These are phyloP conservation scores for Enteromius paludinosus DNA, from an alignment of 2,797 vertebrate genomes.

Conservation along the genomic window DNA sequence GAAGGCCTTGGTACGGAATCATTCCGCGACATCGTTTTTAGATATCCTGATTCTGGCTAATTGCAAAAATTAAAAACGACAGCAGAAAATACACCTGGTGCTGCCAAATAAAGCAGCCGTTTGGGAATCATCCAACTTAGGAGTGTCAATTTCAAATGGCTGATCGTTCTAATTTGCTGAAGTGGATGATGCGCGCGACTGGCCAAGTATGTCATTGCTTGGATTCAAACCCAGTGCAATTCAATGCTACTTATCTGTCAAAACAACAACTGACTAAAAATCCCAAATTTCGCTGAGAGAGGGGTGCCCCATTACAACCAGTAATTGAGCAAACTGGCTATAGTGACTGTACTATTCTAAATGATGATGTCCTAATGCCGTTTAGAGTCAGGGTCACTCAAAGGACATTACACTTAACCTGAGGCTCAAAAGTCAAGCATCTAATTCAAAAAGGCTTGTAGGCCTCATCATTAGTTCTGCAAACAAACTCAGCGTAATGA, in stretches of 20 bases:
- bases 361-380: conserved; percentile 67
- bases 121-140: conserved; percentile 64
- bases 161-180: conserved; percentile 63
- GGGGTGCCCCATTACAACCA: not conserved
- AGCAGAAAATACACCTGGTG: conserved; percentile 39
- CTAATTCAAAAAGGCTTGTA: conserved; percentile 61
- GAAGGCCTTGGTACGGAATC: not conserved
- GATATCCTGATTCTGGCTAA: conserved; percentile 34
- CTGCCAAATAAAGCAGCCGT: conserved; percentile 61
- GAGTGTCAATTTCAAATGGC: conserved; percentile 62
- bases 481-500: conserved; percentile 57
- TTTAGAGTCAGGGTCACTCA: conserved; percentile 67
- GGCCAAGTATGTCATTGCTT: conserved; percentile 66
- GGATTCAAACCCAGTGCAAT: conserved; percentile 57
- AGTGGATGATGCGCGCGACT: conserved; percentile 66
- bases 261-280: conserved; percentile 39
- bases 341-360: conserved; percentile 66
- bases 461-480: conserved; percentile 64
- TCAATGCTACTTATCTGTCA: conserved; percentile 50
- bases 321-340: conserved; percentile 38
- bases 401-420: conserved; percentile 63
- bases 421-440: conserved; percentile 64
- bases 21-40: conserved; percentile 40
- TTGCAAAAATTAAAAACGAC: conserved; percentile 41
- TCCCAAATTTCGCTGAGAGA: not conserved